Base-by-base conservation (phyloP, 2,888 invertebrate species). In the Archips xylosteana region DNA sequence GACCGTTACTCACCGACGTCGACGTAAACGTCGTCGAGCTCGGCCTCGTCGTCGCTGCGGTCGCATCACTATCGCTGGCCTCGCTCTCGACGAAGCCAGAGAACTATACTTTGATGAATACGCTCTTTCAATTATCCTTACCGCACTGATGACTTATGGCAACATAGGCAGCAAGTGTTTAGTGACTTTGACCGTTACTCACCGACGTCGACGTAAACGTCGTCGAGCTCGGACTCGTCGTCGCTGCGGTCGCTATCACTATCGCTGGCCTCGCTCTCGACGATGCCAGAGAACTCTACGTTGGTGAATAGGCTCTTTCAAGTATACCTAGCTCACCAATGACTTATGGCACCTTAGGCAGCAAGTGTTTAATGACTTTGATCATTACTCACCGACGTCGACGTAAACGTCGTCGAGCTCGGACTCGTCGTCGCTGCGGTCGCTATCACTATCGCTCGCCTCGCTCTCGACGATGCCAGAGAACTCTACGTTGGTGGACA, bases 241-340 rank as follows among this genome's bases (percentile, higher is more conserved):
- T 94, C 94, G 70, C 94, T 93, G 12, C 85, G 80, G 42, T 69
- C 92, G 1, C 87, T 87, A 62, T 94, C 92, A 1, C 91, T 91
- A 54, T 94, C 94, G 70, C 94, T 93, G 12, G 84, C 79, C 5
- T 92, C 92, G 77, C 90, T 91, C 81, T 94, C 95, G 15, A 94
- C 95, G 12, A 95, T 94, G 4, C 94, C 94, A 0, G 94, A 94
- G 81, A 95, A 95, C 81, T 95, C 95, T 3, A 95, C 94, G 80
- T 94, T 94, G 1, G 1, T 94, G 89, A 85, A 94, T 4, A 95
- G 12, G 95, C 95, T 0, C 94, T 92, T 80, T 95, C 95, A 72
- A 95, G 23, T 23, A 23, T 23, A 0, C 23, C 1, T 23, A 23
- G 1, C 23, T 0, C 1, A 23, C 23, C 23, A 23, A 23, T 23